Evolutionary conservation across 2,113 vertebrate species (phyloP).

Genomic region (Hymenochirus boettgeri): DNA sequence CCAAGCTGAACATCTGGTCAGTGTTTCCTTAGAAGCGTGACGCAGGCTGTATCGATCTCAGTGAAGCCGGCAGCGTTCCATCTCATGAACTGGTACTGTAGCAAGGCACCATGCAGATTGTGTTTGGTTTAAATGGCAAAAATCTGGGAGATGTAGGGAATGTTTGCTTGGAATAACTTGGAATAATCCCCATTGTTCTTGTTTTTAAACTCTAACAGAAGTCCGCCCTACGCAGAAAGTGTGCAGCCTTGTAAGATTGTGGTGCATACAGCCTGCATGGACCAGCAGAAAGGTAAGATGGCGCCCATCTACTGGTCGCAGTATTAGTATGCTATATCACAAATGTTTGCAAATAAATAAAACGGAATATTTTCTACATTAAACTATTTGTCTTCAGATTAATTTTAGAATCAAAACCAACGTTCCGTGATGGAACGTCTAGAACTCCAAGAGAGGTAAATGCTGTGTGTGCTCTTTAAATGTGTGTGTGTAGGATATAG

Average conservation of each 20-base stretch:
- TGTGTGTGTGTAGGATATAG: not conserved
- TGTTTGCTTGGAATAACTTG: not conserved
- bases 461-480: constrained; percentile 23
- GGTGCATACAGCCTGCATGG: constrained; percentile 88
- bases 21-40: no score
- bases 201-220: constrained; percentile 73
- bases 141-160: no score
- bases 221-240: constrained; percentile 90
- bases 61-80: no score
- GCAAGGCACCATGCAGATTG: no score
- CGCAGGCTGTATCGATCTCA: no score
- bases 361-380: no score
- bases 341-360: no score
- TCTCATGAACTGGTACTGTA: no score
- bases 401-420: constrained; percentile 96
- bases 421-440: constrained; percentile 90
- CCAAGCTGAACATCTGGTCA: no score
- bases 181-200: constrained; percentile 10
- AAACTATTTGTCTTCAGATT: no score
- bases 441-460: constrained; percentile 89
- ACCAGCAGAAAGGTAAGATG: constrained; percentile 88
- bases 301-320: constrained; percentile 57
- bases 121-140: no score
- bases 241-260: constrained; percentile 95
- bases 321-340: no score